A percentile compares a stretch with the other conserved stretches of the same genome.
Evolutionary conservation across 2,113 vertebrate genomes (phyloP).

Genomic region (Pogona vitticeps): DNA sequence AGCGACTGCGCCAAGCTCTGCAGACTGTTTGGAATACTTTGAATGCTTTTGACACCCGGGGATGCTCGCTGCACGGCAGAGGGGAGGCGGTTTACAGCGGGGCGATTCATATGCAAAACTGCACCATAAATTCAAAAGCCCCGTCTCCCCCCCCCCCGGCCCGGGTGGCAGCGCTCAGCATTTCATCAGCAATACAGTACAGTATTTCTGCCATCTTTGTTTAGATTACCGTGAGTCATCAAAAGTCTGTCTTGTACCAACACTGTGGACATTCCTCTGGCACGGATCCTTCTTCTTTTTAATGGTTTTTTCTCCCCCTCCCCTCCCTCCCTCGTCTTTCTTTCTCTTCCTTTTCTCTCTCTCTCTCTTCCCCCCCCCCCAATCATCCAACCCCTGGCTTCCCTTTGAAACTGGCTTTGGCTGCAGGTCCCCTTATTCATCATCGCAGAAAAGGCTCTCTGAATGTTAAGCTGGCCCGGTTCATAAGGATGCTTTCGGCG

Average conservation of each 20-base stretch:
- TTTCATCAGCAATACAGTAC: constrained; percentile 78
- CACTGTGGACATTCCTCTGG: constrained; percentile 83
- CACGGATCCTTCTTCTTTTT: constrained; percentile 67
- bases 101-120: constrained; percentile 82
- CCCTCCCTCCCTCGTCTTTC: too few relatives aligned
- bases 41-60: constrained; percentile 80
- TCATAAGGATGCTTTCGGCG: constrained; percentile 81
- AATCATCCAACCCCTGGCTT: constrained; percentile 76
- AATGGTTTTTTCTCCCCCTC: fast-evolving
- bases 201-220: constrained; percentile 87
- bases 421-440: constrained; percentile 81
- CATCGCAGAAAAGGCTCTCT: constrained; percentile 80
- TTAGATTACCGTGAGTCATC: constrained; percentile 88
- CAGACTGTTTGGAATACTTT: constrained; percentile 83
- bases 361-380: too few relatives aligned
- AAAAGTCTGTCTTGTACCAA: constrained; percentile 85
- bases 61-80: constrained; percentile 75
- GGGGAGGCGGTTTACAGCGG: constrained; percentile 74
- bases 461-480: constrained; percentile 79
- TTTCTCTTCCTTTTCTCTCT: too few relatives aligned
- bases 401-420: constrained; percentile 80
- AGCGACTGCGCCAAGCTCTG: constrained; percentile 69
- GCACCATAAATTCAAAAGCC: constrained; percentile 75
- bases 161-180: constrained; percentile 72
- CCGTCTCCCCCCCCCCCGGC: too few relatives aligned